Base-by-base conservation (phyloP, 2,888 invertebrate species). In the Amphipoea oculea region DNA sequence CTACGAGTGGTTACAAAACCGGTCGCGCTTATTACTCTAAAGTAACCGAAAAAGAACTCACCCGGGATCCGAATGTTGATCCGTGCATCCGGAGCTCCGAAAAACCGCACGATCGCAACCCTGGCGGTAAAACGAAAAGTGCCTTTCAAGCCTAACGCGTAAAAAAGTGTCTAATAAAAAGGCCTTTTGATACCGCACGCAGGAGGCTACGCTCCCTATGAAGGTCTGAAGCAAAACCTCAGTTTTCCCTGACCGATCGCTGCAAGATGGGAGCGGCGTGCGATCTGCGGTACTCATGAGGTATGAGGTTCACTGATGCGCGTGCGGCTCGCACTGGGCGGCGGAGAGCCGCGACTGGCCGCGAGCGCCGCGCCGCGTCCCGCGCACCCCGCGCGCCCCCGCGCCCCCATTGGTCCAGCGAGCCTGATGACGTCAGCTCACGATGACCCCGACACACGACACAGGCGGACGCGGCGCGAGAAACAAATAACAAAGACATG, bases 181-280 rank as follows among this genome's bases (percentile, higher is more conserved):
- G 74, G 66, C 14, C 2, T 67, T 63, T 57, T 48, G 69, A 73
- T 81, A 82, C 85, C 84, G 73, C 84, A 82, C 78, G 85, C 85
- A 72, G 72, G 51, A 74, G 48, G 29, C 57, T 72, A 60, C 80
- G 82, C 79, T 83, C 83, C 76, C 68, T 76, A 36, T 62, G 17
- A 72, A 77, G 69, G 63, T 66, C 54, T 83, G 79, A 76, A 81
- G 20, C 65, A 62, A 69, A 75, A 83, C 80, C 84, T 81, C 75
- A 76, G 79, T 82, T 86, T 81, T 84, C 5, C 63, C 68, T 42
- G 66, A 66, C 88, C 84, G 89, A 88, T 88, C 91, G 91, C 91
- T 90, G 91, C 92, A 90, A 91, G 97, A 97, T 67, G 97, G 97
- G 97, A 93, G 90, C 92, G 92, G 91, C 91, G 91, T 90, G 95